A percentile compares a stretch with the other conserved stretches of the same genome.
These are phyloP conservation scores for Muntiacus reevesi DNA, from an alignment of 2,113 vertebrate species.

Conservation along the genomic window DNA sequence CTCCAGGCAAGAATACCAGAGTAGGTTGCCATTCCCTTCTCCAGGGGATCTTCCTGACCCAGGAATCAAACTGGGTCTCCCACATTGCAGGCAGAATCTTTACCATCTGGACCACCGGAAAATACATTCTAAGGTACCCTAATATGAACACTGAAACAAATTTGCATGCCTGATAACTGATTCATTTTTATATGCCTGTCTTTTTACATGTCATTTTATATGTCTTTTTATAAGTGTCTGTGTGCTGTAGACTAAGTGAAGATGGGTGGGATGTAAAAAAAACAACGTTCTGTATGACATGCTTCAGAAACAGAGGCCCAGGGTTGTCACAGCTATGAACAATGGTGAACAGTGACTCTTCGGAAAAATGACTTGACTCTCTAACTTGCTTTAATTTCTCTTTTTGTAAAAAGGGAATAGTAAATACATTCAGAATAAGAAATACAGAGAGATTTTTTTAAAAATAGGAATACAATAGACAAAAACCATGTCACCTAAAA, in stretches of 20 bases:
- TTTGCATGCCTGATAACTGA: not conserved
- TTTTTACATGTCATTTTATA: not conserved
- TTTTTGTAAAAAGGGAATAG: not conserved
- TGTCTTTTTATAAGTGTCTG: not conserved
- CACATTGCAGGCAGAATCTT: not conserved
- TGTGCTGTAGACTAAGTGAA: not conserved
- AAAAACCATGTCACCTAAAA: not conserved
- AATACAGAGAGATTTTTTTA: not conserved
- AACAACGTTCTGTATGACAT: not conserved
- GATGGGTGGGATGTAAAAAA: not conserved
- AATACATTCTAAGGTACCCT: not conserved
- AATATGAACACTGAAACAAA: not conserved
- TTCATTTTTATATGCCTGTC: not conserved
- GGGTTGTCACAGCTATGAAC: not conserved
- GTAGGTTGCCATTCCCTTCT: not conserved
- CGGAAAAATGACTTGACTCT: not conserved
- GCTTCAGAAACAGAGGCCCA: not conserved
- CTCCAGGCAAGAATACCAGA: not conserved
- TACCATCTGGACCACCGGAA: not conserved
- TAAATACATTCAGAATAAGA: not conserved
- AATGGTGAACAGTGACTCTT: not conserved
- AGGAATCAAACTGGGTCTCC: not conserved
- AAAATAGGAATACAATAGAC: not conserved
- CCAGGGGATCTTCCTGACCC: not conserved
- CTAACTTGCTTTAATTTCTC: not conserved